Conservation (phyloP, 2,888 invertebrate genomes). For the Meandrusa payeni region DNA sequence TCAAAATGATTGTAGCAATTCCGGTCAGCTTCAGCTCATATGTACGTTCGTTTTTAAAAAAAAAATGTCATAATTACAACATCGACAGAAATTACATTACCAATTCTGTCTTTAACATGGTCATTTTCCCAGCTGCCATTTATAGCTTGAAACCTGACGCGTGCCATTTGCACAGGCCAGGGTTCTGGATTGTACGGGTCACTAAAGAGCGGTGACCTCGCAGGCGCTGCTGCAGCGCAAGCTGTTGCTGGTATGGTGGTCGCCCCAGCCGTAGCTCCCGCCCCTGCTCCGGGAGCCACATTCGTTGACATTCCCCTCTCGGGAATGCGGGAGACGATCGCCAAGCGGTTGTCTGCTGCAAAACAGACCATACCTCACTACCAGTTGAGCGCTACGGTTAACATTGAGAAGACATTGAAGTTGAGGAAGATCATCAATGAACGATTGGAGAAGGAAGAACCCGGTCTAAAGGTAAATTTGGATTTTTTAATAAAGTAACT, state of each 20-base stretch:
- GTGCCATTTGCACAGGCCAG: conserved; percentile 65
- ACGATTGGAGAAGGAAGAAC: conserved; percentile 86
- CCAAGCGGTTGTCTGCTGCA: conserved; percentile 92
- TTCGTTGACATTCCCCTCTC: conserved; percentile 91
- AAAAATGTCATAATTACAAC: no score
- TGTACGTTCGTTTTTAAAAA: no score
- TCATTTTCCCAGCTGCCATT: conserved; percentile 1
- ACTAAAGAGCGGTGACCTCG: conserved; percentile 90
- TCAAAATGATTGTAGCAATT: no score
- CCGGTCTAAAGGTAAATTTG: conserved; percentile 79
- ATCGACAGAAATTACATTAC: no score
- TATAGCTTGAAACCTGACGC: conserved; percentile 17
- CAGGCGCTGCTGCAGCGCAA: conserved; percentile 47
- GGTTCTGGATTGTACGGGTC: conserved; percentile 92
- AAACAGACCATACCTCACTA: conserved; percentile 98
- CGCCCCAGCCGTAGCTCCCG: conserved; percentile 40
- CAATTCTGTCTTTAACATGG: no score
- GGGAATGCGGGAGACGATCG: conserved; percentile 92
- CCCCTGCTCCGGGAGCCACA: conserved; percentile 69
- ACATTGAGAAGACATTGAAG: conserved; percentile 89
- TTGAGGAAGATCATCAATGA: conserved; percentile 90
- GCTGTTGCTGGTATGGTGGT: conserved; percentile 39
- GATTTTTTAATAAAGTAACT: conserved; percentile 9
- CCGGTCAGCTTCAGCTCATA: no score
- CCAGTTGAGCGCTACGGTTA: conserved; percentile 93